These are phyloP conservation scores for Craterocephalus amniculus DNA, from an alignment of 2,797 vertebrate species.

Conservation along the genomic window DNA sequence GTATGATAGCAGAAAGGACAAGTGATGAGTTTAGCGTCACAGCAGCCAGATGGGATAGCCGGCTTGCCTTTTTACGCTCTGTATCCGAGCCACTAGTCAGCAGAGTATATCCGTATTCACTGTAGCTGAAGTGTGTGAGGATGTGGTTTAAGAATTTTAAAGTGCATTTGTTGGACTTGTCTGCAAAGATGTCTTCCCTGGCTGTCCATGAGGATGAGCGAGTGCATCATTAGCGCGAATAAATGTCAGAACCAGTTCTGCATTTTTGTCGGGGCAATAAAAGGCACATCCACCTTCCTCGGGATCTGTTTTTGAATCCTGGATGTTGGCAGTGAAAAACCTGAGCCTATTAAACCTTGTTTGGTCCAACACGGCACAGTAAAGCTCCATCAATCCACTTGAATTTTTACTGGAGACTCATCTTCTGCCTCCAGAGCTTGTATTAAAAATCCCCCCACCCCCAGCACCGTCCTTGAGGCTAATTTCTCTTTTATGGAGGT, in stretches of 20 bases:
- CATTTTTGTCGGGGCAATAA: conserved; percentile 39
- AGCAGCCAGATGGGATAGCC: conserved; percentile 62
- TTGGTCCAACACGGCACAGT: conserved; percentile 61
- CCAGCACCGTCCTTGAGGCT: conserved; percentile 57
- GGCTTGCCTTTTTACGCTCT: conserved; percentile 63
- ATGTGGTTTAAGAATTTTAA: conserved; percentile 9
- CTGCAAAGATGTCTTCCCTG: conserved; percentile 6
- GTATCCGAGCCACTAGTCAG: conserved; percentile 51
- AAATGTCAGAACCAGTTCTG: conserved; percentile 32
- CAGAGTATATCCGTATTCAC: conserved; percentile 22
- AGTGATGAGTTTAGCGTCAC: conserved; percentile 53
- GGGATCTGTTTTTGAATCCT: conserved; percentile 35
- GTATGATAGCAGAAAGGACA: conserved; percentile 50
- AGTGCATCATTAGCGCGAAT: conserved; percentile 4
- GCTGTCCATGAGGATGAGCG: conserved; percentile 9
- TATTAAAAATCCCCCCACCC: conserved; percentile 68
- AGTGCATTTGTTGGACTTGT: conserved; percentile 13
- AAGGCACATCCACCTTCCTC: conserved; percentile 27
- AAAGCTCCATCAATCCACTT: conserved; percentile 74
- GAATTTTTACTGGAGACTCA: conserved; percentile 57
- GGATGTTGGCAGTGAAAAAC: conserved; percentile 61
- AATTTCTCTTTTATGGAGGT: conserved; percentile 60
- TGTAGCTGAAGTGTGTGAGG: conserved; percentile 19
- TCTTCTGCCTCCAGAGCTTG: conserved; percentile 28
- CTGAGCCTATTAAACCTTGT: conserved; percentile 70